These are phyloP conservation scores for Macaria liturata DNA, from an alignment of 2,888 invertebrate genomes.

Conservation along the genomic window DNA sequence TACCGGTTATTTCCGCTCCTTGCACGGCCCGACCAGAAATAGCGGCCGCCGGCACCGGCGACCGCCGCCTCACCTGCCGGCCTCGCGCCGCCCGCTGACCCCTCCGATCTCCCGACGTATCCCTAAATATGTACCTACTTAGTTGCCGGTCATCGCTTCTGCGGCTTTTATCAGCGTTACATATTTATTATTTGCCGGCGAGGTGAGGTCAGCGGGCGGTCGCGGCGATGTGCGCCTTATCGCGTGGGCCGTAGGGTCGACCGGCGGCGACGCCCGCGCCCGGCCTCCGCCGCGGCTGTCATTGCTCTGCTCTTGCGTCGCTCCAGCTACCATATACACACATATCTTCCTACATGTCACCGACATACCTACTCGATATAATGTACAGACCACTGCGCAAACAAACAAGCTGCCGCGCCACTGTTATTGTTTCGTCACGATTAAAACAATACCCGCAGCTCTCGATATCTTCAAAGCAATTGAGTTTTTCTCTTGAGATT, in stretches of 20 bases:
- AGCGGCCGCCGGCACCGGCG: constrained; percentile 49
- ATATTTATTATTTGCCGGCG: constrained; percentile 81
- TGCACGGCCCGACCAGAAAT: constrained; percentile 51
- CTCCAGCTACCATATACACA: constrained; percentile 45
- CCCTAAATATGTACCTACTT: constrained; percentile 52
- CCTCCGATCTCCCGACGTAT: constrained; percentile 46
- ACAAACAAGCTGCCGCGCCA: constrained; percentile 15
- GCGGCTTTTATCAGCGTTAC: constrained; percentile 80
- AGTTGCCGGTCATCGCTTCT: constrained; percentile 78
- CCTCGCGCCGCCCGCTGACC: constrained; percentile 37
- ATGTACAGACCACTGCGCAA: constrained; percentile 16
- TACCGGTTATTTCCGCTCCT: constrained; percentile 44
- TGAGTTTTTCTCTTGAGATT: constrained; percentile 1
- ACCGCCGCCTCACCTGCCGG: constrained; percentile 48
- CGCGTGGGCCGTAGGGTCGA: constrained; percentile 73
- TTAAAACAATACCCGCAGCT: constrained; percentile 14
- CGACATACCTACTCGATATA: constrained; percentile 1
- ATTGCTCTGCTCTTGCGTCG: constrained; percentile 77
- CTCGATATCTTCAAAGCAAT: constrained; percentile 2
- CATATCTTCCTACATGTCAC: constrained; percentile 15
- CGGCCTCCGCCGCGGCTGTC: constrained; percentile 66
- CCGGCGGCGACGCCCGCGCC: constrained; percentile 52
- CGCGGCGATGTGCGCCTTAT: constrained; percentile 75
- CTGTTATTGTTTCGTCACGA: constrained; percentile 18
- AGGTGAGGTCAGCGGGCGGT: constrained; percentile 76